Evolutionary conservation across 2,113 vertebrate species (phyloP), one percentile per base, ranked within the genome.

Genomic region (Gobio gobio): DNA sequence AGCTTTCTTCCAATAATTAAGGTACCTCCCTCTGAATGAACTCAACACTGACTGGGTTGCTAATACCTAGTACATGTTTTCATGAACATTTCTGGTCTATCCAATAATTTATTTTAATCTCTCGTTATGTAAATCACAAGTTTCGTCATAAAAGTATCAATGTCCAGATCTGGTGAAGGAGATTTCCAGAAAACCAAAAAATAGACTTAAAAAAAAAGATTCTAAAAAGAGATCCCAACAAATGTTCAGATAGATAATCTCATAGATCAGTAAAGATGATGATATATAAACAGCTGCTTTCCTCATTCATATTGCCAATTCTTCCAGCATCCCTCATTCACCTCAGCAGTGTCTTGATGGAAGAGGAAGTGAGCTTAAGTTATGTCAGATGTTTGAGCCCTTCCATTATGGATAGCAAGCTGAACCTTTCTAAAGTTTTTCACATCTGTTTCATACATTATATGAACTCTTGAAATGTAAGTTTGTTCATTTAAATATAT

Each of bases 11-110:
- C 5, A 8, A 10, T 58, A 40, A 45, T 18, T 59, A 43, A 61
- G 29, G 54, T 16, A 36, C 40, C 24, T 74, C 10, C 12, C 22
- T 73, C 40, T 47, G 22, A 47, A 45, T 47, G 14, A 63, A n/a
- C 43, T 22, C 33, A 40, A 20, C 33, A 18, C 16, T 40, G 14
- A 89, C 87, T 87, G 86, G 85, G 68, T 77, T 82, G 13, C 86
- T 54, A 29, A 2, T 29, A 10, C 3, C 12, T 90, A 83, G 74
- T 86, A 90, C 88, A 89, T 83, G n/a, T 40, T 63, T 72, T 75
- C 70, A 45, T 81, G 85, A 89, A 84, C 26, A 76, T 89, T 87
- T 86, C 89, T 90, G 16, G 10, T 87, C 16, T 2, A 68, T 33
- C 29, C 63, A 66, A 14, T 33, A 16, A 29, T 33, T 40, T 68